Evolutionary conservation across 1,140 invertebrate genomes (phyloP), one percentile per base, ranked within the genome.

Genomic region (Fopius arisanus): DNA sequence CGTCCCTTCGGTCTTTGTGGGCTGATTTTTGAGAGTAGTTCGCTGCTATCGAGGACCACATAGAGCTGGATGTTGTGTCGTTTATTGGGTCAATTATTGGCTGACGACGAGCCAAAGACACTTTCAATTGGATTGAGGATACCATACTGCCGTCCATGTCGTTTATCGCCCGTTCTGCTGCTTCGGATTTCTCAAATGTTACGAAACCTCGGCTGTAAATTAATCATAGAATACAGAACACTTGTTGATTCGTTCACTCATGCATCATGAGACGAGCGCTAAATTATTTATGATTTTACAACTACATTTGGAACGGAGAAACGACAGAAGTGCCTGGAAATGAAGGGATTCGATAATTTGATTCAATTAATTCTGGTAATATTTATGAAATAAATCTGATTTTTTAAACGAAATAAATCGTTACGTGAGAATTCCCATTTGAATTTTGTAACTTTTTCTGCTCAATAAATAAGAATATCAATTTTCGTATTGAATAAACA

Each of bases 131-230:
- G 68, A 95, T 93, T 59, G 94, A 95, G 77, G 90, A 93, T 16
- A 94, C 92, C 89, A 92, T 93, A 79, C 90, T 93, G 23, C 94
- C 93, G 88, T 97, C 94, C 88, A 97, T 92, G 88, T 96, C 94
- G 70, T 91, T 90, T 75, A 97, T 97, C 0, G 96, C 96, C 79
- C 93, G 91, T 63, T 96, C 93, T 12, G 96, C 95, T 37, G 93
- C 91, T 75, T 97, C 96, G 16, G 94, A 89, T 80, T 95, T 96
- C 75, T 97, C 96, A 89, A 98, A 98, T 3, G 96, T 96, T 6
- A 98, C 91, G 89, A 97, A 98, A 9, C 95, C 96, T 82, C 96
- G 95, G 85, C 92, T 94, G 83, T 82, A 90, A 89, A 83, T 80
- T 82, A 4, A 62, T 37, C 9, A 16, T 19, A 77, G n/a, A 77